Evolutionary conservation across 2,113 vertebrate species (phyloP).

Genomic region (Larimichthys crocea): DNA sequence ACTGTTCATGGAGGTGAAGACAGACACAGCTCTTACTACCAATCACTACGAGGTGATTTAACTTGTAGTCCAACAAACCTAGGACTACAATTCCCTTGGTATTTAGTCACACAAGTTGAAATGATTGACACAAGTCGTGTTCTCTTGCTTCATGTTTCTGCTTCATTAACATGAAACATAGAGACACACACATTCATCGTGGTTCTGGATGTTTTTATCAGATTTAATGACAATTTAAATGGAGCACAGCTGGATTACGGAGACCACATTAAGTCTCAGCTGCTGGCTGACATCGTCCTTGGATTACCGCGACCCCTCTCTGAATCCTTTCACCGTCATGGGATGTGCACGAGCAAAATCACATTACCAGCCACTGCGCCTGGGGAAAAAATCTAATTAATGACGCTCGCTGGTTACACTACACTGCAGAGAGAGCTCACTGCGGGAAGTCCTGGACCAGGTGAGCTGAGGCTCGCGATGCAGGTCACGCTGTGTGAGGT

Average conservation of each 20-base stretch:
- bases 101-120: too few species aligned
- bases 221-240: not conserved
- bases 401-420: not conserved
- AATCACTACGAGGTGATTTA: too few species aligned
- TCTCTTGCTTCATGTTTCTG: too few species aligned
- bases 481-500: not conserved
- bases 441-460: too few species aligned
- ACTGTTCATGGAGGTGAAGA: too few species aligned
- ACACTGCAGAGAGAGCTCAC: not conserved
- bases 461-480: not conserved
- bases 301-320: not conserved
- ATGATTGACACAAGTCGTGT: too few species aligned
- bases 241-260: not conserved
- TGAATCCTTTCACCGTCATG: not conserved
- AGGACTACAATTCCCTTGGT: too few species aligned
- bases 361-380: not conserved
- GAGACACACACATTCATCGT: too few species aligned
- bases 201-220: too few species aligned
- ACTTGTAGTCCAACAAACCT: too few species aligned
- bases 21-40: too few species aligned
- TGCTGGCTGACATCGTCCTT: not conserved
- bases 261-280: not conserved
- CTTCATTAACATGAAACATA: too few species aligned
- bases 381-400: constrained; percentile 1
- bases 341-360: not conserved